phyloP scores from a whole-genome alignment of 2,888 invertebrate species.

The Metellina segmentata region DNA sequence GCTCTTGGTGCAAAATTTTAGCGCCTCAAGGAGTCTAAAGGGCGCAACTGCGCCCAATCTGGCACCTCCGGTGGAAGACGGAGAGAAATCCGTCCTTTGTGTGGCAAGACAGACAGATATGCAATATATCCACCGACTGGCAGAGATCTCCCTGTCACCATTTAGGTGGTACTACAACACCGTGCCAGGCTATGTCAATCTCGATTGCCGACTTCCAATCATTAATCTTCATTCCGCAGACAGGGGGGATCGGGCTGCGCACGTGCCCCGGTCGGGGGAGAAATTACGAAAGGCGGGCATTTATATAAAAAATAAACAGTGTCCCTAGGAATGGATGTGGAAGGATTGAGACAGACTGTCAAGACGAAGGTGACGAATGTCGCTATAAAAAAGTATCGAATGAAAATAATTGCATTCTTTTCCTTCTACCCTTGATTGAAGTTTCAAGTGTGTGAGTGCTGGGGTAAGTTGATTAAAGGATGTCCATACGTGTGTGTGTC shows the following conservation, averaged over 20 bases:
- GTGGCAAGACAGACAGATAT: constrained; percentile 37
- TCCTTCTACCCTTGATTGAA: too few relatives aligned
- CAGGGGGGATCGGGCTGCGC: constrained; percentile 48
- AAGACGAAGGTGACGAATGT: not conserved
- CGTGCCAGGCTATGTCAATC: constrained; percentile 69
- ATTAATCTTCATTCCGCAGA: constrained; percentile 75
- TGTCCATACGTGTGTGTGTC: not conserved
- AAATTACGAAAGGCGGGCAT: not conserved
- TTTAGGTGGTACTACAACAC: constrained; percentile 42
- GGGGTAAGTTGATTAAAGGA: not conserved
- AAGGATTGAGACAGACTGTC: not conserved
- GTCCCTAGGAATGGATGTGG: too few relatives aligned
- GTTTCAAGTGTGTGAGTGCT: too few relatives aligned
- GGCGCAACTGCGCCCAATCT: too few relatives aligned
- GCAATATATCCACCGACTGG: constrained; percentile 51
- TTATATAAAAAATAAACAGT: too few relatives aligned
- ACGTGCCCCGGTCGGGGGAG: constrained; percentile 18
- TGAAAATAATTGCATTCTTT: not conserved
- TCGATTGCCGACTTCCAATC: constrained; percentile 61
- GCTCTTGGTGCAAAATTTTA: too few relatives aligned
- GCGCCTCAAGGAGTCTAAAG: too few relatives aligned
- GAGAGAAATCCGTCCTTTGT: too few relatives aligned
- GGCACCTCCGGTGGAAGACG: too few relatives aligned
- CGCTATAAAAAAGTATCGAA: not conserved
- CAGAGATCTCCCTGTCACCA: constrained; percentile 48